phyloP scores from a whole-genome alignment of 92 coral and sea anemone genomes.

The Siderastrea radians region DNA sequence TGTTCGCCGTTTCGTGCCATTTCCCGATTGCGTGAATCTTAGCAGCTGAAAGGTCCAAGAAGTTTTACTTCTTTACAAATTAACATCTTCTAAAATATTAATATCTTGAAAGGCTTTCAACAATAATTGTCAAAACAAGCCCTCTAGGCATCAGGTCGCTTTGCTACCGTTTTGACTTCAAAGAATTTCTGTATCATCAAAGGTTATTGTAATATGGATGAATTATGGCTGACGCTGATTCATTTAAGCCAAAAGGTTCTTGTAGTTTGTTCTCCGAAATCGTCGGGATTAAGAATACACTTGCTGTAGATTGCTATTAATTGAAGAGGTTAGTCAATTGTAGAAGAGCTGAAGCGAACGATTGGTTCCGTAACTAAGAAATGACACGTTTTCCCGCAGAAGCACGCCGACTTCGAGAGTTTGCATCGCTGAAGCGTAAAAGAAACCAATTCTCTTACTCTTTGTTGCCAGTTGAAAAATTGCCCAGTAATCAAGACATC shows the following conservation, averaged over 20 bases:
- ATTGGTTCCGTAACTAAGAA: slow-evolving; percentile 82
- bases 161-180: slow-evolving; percentile 40
- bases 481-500: background rate
- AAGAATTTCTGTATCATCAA: slow-evolving; percentile 33
- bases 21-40: slow-evolving; percentile 47
- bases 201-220: slow-evolving; percentile 26
- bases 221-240: background rate
- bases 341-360: slow-evolving; percentile 59
- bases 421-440: background rate
- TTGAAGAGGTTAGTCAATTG: slow-evolving; percentile 73
- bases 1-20: background rate
- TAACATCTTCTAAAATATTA: slow-evolving; percentile 70
- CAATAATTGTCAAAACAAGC: slow-evolving; percentile 74
- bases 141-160: slow-evolving; percentile 47
- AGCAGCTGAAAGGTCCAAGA: slow-evolving; percentile 45
- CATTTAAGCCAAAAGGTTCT: background rate
- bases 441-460: background rate
- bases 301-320: slow-evolving; percentile 38
- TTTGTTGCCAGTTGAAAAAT: background rate
- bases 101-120: slow-evolving; percentile 72
- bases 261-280: background rate
- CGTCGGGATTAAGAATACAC: slow-evolving; percentile 20
- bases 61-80: slow-evolving; percentile 54
- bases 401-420: slow-evolving; percentile 42
- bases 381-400: slow-evolving; percentile 50